Percentiles rank a stretch among this genome's conserved stretches.
Conservation (phyloP, 35 echinoderm and acorn worm genomes). For the Hemicentrotus pulcherrimus region DNA sequence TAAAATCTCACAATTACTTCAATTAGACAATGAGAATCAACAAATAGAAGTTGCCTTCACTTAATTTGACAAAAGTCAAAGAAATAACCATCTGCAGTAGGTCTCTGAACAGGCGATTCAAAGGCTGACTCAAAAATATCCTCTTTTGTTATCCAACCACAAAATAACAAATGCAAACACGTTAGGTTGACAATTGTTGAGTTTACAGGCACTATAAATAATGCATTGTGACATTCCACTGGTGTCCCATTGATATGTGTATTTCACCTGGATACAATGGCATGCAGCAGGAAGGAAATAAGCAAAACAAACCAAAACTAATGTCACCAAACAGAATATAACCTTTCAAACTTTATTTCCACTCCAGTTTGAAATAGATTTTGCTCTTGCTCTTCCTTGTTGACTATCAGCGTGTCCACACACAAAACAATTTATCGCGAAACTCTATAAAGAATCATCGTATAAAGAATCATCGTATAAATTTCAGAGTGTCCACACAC, state of each 20-base stretch:
- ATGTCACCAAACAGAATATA: not conserved
- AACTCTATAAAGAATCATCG: no score
- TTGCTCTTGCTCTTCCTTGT: not conserved
- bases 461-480: no score
- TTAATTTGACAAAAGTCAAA: not conserved
- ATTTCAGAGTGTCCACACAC: no score
- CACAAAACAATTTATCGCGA: no score
- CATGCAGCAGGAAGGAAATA: not conserved
- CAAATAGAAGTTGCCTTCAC: not conserved
- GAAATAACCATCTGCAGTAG: not conserved
- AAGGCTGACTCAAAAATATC: constrained; percentile 10
- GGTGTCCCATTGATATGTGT: not conserved
- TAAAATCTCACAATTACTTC: no score
- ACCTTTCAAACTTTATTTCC: not conserved
- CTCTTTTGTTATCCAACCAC: not conserved
- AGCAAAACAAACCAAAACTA: not conserved
- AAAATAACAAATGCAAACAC: not conserved
- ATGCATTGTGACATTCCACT: not conserved
- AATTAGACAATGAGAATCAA: not conserved
- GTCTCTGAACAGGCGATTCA: not conserved
- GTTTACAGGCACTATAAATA: not conserved
- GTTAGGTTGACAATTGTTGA: not conserved
- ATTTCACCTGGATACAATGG: not conserved
- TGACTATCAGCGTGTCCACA: no score
- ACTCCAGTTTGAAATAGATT: not conserved